Base-by-base conservation (phyloP, 1,140 invertebrate genomes). In the Eriosoma lanigerum region DNA sequence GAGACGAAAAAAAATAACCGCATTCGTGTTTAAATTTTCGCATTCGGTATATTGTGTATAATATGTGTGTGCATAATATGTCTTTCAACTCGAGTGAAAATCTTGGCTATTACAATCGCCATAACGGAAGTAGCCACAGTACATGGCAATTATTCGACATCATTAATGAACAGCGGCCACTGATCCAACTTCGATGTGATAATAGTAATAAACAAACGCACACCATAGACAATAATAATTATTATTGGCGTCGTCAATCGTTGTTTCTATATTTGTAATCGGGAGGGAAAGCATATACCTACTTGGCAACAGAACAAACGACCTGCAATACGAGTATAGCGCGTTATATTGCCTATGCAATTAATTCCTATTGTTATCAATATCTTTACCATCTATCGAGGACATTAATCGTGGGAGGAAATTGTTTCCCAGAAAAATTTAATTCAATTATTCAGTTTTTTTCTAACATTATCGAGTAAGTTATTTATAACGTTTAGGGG, bases 211-310 rank as follows among this genome's bases (percentile, higher is more conserved):
- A 12, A 29, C 17, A 52, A 60, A 26, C 26, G 13, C 19, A 15
- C 32, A 19, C 19, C 3, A 46, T 21, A 0, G 5, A 44, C 13
- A 12, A 62, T 8, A 32, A 32, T 32, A 15, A 54, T 62, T 62
- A 62, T 62, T n/a, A 62, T 32, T 29, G 58, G 4, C 9, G 9
- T 12, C 1, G 15, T 29, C 17, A 26, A 44, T 72, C 17, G 6
- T 50, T 48, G 15, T 70, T 48, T 50, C 46, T 70, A 72, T 52
- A 50, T 48, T 26, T 72, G 9, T 17, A 10, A 52, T 72, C 26
- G 26, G 21, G 17, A 72, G 68, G 17, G 17, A 52, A 52, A 32
- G 24, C 24, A 52, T 50, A 52, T 32, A 38, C 68, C 26, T 10
- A 72, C 24, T 72, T 72, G 24, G 17, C 66, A 70, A 70, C 8